Conservation (phyloP, 2,797 vertebrate genomes). For the Alca torda region DNA sequence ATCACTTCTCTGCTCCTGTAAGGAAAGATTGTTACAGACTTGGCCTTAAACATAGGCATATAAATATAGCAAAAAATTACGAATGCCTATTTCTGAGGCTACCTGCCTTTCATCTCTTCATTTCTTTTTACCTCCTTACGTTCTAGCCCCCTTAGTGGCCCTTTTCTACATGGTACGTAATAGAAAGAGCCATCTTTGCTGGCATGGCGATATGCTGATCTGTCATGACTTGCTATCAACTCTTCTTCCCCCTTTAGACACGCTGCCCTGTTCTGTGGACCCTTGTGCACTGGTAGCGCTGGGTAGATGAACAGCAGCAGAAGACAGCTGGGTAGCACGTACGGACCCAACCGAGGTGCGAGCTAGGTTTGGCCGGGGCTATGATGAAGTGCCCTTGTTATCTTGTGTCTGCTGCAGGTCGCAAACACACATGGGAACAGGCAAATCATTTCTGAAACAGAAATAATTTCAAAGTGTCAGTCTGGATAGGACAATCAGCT, state of each 20-base stretch:
- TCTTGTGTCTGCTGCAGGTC: background rate
- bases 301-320: accelerated
- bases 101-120: background rate
- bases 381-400: background rate
- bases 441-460: background rate
- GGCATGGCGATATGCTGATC: accelerated
- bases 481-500: accelerated
- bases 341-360: accelerated
- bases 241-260: accelerated
- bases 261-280: background rate
- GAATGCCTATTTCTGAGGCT: background rate
- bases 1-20: background rate
- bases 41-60: background rate
- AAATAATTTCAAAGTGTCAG: accelerated
- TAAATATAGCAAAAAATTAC: background rate
- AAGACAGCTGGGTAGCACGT: accelerated
- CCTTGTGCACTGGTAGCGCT: accelerated
- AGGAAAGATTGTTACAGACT: background rate
- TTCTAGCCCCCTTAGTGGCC: background rate
- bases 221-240: accelerated
- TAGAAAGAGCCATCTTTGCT: background rate
- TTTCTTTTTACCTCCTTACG: background rate
- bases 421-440: background rate
- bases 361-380: background rate
- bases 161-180: background rate